Evolutionary conservation across 2,888 invertebrate genomes (phyloP), one percentile per base, ranked within the genome.

Genomic region (Gisinianus flammeolus): DNA sequence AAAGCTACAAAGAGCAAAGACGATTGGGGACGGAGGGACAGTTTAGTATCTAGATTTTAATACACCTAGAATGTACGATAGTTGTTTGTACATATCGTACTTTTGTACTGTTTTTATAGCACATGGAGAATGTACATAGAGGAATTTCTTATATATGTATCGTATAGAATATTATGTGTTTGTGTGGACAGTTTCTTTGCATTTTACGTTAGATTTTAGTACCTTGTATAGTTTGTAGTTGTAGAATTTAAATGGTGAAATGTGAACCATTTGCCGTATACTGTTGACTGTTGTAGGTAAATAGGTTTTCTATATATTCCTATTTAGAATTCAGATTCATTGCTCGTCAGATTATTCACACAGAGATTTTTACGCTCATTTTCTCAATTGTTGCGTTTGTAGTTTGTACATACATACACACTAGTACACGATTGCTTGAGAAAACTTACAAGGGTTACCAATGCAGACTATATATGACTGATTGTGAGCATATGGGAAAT

Each of bases 301-400:
- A n/a, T n/a, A n/a, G n/a, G 44, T 44, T 2, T 2, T 44, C 2
- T 44, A 44, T 12, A 44, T 44, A n/a, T n/a, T 19, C 4, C 28
- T 26, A 62, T 62, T 62, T 62, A 24, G 22, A 24, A 62, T 62
- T 62, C 28, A 62, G 62, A 26, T 62, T 62, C 62, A 24, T 16
- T 62, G 62, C 62, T 28, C n/a, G n/a, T n/a, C 26, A 62, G 62
- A 62, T 62, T 62, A 26, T 62, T 26, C 62, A 62, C 26, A 28
- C 62, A 16, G 62, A 26, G 62, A 62, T 62, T 62, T 62, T 28
- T 12, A 62, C 44, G 44, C 44, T 1, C 19, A 19, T 35, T 12
- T 35, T 35, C 6, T 35, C 35, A 5, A 35, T 35, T 35, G 35
- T 35, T 35, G 12, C 12, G 35, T 35, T 35, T 35, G 5, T 35